Base-by-base conservation (phyloP, 1,140 invertebrate species). In the Saxidomus purpurata region DNA sequence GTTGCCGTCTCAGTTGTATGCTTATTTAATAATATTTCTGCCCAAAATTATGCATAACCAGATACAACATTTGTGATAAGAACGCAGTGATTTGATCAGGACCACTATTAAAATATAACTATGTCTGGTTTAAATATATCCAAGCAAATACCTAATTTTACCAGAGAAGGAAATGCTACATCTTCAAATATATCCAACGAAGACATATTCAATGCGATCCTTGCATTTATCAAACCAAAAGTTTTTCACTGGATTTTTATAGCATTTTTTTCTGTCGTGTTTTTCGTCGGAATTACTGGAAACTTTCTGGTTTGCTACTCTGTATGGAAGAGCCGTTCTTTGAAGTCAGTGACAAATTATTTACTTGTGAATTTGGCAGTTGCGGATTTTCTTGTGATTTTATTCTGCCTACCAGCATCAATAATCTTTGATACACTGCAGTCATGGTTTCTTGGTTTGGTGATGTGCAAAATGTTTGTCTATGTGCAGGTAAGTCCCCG, bases 331-430 rank as follows among this genome's bases (percentile, higher is more conserved):
- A 98, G 98, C 94, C 97, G 97, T 40, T 96, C 97, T 0, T 98
- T 99, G 97, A 96, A 98, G 55, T 98, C 98, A 93, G 98, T 98
- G 15, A 99, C 98, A 0, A 99, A 99, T 96, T 98, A 98, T 93
- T 98, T 99, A 95, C 98, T 99, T 90, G 98, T 98, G 11, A 99
- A 99, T 94, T 96, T 99, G 91, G 98, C 98, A 0, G 96, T 98
- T 0, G 98, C 98, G 0, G 98, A 99, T 95, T 97, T 99, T 87
- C 96, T 99, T 93, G 98, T 99, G 55, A 97, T 99, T 79, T 93
- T 99, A 11, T 97, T 98, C 83, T 99, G 98, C 94, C 96, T 98
- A 85, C 98, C 98, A 0, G 97, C 98, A 0, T 98, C 98, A 0
- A 97, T 99, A 17, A 94, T 98, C 13, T 88, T 90, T 97, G 98